Percentiles rank a stretch among this genome's conserved stretches.
These are phyloP conservation scores for Sitta europaea DNA, from an alignment of 2,113 vertebrate genomes.

Conservation along the genomic window DNA sequence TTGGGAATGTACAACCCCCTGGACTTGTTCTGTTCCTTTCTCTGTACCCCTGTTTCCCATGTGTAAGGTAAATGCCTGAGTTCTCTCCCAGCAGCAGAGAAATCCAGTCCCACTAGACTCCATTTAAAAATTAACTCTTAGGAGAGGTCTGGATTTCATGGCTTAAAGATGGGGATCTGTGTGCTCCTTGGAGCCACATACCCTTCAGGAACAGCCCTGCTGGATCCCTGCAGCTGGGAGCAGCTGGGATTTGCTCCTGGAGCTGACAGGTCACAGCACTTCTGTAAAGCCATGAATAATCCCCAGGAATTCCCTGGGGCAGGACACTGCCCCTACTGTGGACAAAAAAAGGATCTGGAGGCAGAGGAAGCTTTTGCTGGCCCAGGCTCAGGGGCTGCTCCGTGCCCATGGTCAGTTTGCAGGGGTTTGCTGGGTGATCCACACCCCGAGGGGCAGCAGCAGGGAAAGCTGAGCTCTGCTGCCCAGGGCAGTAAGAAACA, in stretches of 20 bases:
- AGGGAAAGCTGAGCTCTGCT: neutral
- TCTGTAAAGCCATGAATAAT: too few species aligned
- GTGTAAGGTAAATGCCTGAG: neutral
- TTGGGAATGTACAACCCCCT: neutral
- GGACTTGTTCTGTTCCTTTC: neutral
- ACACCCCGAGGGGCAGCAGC: neutral
- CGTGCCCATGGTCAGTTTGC: accelerated
- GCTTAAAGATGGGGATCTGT: neutral
- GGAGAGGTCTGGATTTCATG: neutral
- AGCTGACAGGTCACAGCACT: accelerated
- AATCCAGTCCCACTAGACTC: neutral
- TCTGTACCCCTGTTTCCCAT: neutral
- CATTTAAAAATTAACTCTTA: neutral
- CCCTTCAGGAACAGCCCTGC: neutral
- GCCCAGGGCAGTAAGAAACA: accelerated
- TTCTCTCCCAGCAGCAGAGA: neutral
- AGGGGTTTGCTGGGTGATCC: neutral
- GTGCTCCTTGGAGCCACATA: neutral
- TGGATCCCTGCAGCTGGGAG: neutral
- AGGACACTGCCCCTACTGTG: accelerated
- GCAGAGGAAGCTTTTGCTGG: neutral
- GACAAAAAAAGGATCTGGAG: accelerated
- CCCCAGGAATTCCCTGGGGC: accelerated
- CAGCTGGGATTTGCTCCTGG: neutral
- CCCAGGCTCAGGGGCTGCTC: neutral